Evolutionary conservation across 2,113 vertebrate species (phyloP).

Genomic region (Gadus macrocephalus): DNA sequence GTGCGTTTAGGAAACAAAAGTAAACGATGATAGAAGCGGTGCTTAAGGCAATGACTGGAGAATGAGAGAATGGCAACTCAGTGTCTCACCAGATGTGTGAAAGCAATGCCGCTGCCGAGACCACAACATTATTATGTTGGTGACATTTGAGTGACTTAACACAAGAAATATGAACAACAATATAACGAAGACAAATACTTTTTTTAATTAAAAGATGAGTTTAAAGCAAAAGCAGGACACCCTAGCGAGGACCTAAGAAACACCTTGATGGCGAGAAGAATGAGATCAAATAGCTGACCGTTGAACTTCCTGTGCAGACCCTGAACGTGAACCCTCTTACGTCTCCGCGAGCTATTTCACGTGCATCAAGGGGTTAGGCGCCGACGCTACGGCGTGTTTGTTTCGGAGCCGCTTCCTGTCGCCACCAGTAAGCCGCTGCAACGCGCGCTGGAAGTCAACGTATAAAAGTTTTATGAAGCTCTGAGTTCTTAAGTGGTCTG

Average conservation of each 20-base stretch:
- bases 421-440: slow-evolving; percentile 82
- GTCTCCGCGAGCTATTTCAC: slow-evolving; percentile 15
- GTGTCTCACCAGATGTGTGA: no score
- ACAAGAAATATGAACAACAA: no score
- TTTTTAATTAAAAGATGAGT: no score
- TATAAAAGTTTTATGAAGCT: slow-evolving; percentile 94
- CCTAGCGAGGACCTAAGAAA: not conserved
- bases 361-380: slow-evolving; percentile 75
- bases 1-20: no score
- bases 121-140: no score
- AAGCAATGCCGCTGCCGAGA: no score
- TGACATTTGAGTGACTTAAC: no score
- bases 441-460: slow-evolving; percentile 85
- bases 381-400: slow-evolving; percentile 80
- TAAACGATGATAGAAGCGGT: no score
- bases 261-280: not conserved
- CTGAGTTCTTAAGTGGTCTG: slow-evolving; percentile 89
- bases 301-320: slow-evolving; percentile 6
- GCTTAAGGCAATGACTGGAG: no score
- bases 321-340: not conserved
- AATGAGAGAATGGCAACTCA: no score
- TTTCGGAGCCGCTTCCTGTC: slow-evolving; percentile 76
- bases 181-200: no score
- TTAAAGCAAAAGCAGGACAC: not conserved
- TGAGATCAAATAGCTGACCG: not conserved